Evolutionary conservation across 2,888 invertebrate species (phyloP).

Genomic region (Amblyjoppa proteus): DNA sequence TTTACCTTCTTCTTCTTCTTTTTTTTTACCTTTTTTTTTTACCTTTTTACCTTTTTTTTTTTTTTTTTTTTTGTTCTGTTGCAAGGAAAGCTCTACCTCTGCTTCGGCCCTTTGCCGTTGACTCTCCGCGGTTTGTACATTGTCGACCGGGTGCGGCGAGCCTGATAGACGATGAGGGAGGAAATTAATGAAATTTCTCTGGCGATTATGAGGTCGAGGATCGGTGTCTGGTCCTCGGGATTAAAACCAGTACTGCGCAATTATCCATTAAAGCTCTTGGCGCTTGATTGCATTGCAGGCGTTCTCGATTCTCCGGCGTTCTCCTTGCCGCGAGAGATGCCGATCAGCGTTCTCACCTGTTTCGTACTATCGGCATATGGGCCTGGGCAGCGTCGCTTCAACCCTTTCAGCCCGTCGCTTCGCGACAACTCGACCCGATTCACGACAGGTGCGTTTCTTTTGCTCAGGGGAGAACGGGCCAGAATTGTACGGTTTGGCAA

Average conservation of each 20-base stretch:
- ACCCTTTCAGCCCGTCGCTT: constrained; percentile 1
- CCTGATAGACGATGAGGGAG: constrained; percentile 50
- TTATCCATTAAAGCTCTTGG: constrained; percentile 54
- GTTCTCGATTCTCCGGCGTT: constrained; percentile 12
- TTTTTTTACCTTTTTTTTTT: too few species aligned
- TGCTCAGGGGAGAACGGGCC: too few species aligned
- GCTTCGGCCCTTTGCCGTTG: not conserved
- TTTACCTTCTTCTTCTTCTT: too few species aligned
- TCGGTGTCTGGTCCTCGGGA: constrained; percentile 57
- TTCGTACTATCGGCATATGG: constrained; percentile 12
- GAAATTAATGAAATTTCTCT: constrained; percentile 66
- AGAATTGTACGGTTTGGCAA: too few species aligned
- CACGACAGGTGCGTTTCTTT: too few species aligned
- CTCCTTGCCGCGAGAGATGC: not conserved
- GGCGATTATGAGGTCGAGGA: constrained; percentile 56
- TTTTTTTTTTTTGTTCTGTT: not conserved
- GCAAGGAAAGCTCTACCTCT: not conserved
- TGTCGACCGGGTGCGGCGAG: constrained; percentile 43
- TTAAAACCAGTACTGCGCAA: constrained; percentile 59
- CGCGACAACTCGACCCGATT: not conserved
- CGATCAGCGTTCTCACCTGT: constrained; percentile 22
- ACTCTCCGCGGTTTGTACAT: constrained; percentile 1
- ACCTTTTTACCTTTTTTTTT: not conserved
- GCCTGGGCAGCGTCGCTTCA: constrained; percentile 1
- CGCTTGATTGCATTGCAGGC: constrained; percentile 41